A percentile compares a stretch with the other conserved stretches of the same genome.
These are phyloP conservation scores for Orthosia incerta DNA, from an alignment of 2,888 invertebrate genomes.

Conservation along the genomic window DNA sequence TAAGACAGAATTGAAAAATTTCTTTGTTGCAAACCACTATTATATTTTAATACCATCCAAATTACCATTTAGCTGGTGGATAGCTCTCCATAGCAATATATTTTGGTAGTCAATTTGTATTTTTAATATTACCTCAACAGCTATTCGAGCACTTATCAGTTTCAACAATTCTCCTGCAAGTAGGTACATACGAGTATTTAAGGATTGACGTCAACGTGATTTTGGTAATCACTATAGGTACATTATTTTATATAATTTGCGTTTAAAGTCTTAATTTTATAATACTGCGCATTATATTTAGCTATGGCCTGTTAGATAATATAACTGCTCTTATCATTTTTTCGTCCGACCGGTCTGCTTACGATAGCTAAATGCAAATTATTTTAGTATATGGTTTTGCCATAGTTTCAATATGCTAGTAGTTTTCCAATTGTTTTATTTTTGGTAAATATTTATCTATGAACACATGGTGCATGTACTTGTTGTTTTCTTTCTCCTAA, in stretches of 20 bases:
- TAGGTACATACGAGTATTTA: constrained; percentile 5
- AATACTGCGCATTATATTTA: constrained; percentile 17
- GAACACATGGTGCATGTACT: background rate
- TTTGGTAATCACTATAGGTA: constrained; percentile 31
- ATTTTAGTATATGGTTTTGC: constrained; percentile 1
- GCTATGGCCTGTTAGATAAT: constrained; percentile 24
- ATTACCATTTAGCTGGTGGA: background rate
- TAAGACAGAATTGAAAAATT: no score
- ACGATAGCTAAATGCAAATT: constrained; percentile 34
- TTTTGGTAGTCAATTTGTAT: background rate
- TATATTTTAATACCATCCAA: background rate
- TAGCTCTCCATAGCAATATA: no score
- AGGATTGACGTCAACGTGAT: constrained; percentile 38
- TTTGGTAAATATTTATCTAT: background rate
- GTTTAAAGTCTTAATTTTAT: constrained; percentile 23
- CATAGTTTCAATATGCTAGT: background rate
- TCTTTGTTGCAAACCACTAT: background rate
- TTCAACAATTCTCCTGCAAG: constrained; percentile 7
- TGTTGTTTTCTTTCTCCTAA: no score
- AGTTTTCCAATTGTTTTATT: background rate
- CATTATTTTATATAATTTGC: constrained; percentile 7
- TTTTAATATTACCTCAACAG: background rate
- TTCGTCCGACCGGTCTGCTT: constrained; percentile 1
- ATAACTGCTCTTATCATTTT: constrained; percentile 19
- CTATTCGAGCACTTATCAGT: constrained; percentile 22